Base-by-base conservation (phyloP, 2,113 vertebrate genomes). In the Pandion haliaetus region DNA sequence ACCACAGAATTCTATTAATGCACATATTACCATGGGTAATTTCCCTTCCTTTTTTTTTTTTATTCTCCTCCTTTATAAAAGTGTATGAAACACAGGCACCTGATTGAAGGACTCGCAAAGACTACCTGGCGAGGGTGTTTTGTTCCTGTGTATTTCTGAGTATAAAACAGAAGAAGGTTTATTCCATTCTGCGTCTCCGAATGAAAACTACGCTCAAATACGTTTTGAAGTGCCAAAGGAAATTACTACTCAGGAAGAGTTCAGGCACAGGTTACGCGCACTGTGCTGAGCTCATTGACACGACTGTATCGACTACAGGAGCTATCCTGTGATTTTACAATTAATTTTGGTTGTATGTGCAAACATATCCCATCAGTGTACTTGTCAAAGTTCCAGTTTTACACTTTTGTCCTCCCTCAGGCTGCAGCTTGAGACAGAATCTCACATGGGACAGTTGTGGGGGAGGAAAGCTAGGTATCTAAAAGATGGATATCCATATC, bases 281-380 rank as follows among this genome's bases (percentile, higher is more conserved):
- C 54, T 59, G 16, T 18, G 9, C 34, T 90, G 49, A 80, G 47
- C 70, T 40, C 36, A 20, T 3, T 77, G 34, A 67, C 50, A 45
- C 0, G 7, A 57, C 49, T 40, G 18, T 25, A 29, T 14, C 1
- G 4, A 40, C 49, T 24, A 40, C 9, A 72, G 20, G 8, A 77
- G 6, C 44, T 62, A 42, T 17, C 10, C 18, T 49, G 31, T 17
- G 28, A 76, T 58, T 81, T 90, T 38, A 58, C 83, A 54, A 36
- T 42, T 45, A 2, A 13, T 82, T 81, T 65, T 79, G n/a, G 66
- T 84, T 55, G 23, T 14, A 36, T 23, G 34, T 72, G 29, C 47
- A 59, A 70, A 57, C 17, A 16, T 14, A 40, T 12, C n/a, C 23
- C 38, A 50, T 28, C 9, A 19, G 16, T 16, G 61, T 38, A 17